Evolutionary conservation across 2,797 vertebrate genomes (phyloP), one percentile per base, ranked within the genome.

Genomic region (Meda fulgida): DNA sequence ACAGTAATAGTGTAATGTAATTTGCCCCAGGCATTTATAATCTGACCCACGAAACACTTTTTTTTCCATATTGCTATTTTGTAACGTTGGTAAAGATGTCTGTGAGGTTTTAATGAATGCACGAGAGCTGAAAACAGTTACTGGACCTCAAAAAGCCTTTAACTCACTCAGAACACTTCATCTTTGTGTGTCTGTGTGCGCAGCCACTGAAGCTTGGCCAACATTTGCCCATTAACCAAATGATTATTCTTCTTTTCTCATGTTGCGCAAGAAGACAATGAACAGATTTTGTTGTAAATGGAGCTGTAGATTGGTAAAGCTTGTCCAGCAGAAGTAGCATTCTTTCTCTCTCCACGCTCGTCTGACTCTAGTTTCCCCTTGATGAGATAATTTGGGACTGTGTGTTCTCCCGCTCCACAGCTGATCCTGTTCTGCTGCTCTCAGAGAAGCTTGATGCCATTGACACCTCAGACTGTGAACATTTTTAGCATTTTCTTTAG

Each of bases 281-380:
- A 76, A 84, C 82, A 69, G 82, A 84, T 84, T 77, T 77, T 77
- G 83, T 60, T 72, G 76, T 79, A 79, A 84, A 84, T 84, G 71
- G 83, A 84, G 67, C 69, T 80, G 77, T 84, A 79, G 51, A 84
- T 84, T 80, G 76, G 76, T 79, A 71, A 78, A 84, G 55, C 76
- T 78, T 84, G 82, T 84, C 63, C 82, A 77, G 82, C 82, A 70
- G 82, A 40, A 78, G 72, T 53, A 29, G n/a, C 34, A 55, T 58
- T 83, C 43, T 60, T 84, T 84, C 51, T 60, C 38, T 79, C 76
- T 78, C 75, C 66, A 78, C 21, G 13, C 48, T 46, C 91, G 75
- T 85, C 86, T 73, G 90, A 82, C 90, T 89, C 87, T 85, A 90
- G 89, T 87, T 86, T 83, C 84, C 88, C 78, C 76, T 87, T 89